These are phyloP conservation scores for Phalera bucephala DNA, from an alignment of 2,888 invertebrate species.

Conservation along the genomic window DNA sequence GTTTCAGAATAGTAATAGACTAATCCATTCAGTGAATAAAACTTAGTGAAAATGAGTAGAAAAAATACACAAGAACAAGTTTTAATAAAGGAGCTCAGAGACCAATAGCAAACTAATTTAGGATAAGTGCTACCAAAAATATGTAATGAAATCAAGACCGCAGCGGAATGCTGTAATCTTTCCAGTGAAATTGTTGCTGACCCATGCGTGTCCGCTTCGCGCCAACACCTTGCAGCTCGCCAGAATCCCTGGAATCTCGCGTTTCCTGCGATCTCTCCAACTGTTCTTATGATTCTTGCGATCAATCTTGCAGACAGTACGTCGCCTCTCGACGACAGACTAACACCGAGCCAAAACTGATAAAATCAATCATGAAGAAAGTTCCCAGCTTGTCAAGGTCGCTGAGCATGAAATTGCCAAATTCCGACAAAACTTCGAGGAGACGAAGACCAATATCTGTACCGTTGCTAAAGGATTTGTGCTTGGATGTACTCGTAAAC, in stretches of 20 bases:
- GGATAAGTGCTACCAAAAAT: constrained; percentile 14
- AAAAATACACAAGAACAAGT: no score
- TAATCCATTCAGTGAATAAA: no score
- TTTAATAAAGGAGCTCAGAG: no score
- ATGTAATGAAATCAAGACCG: constrained; percentile 15
- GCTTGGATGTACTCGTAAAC: constrained; percentile 80
- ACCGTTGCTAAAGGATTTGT: constrained; percentile 74
- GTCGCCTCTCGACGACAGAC: constrained; percentile 38
- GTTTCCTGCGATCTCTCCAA: constrained; percentile 16
- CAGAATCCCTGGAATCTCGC: constrained; percentile 35
- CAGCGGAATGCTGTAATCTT: constrained; percentile 13
- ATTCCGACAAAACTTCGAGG: constrained; percentile 31
- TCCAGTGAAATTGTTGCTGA: constrained; percentile 10
- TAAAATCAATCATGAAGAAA: constrained; percentile 28
- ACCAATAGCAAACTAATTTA: constrained; percentile 11
- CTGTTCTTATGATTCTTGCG: constrained; percentile 23
- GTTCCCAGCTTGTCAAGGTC: constrained; percentile 20
- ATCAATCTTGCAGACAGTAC: constrained; percentile 30
- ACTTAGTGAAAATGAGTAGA: no score
- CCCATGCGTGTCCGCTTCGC: constrained; percentile 70
- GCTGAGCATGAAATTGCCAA: constrained; percentile 29
- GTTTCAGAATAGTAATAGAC: no score
- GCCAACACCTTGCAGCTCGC: constrained; percentile 58
- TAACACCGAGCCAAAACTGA: constrained; percentile 16
- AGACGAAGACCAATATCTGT: constrained; percentile 67